These are phyloP conservation scores for Cricetomys ansorgei DNA, from an alignment of 2,113 vertebrate species.

Conservation along the genomic window DNA sequence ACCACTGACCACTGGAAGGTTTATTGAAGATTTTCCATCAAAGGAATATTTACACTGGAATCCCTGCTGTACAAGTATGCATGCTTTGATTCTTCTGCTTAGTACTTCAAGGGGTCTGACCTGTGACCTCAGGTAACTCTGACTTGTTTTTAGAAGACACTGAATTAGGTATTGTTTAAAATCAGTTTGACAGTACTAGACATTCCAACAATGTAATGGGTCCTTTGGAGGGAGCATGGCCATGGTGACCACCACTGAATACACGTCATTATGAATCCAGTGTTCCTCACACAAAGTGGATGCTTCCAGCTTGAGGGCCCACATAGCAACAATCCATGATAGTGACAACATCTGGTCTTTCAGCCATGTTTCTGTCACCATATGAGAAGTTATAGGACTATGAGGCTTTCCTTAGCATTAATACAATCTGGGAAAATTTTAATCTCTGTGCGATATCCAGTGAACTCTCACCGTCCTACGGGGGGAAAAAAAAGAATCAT, in stretches of 20 bases:
- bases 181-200: not conserved
- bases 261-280: not conserved
- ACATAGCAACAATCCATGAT: not conserved
- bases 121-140: not conserved
- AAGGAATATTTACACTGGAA: conserved; percentile 5
- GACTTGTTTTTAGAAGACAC: not conserved
- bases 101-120: not conserved
- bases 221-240: not conserved
- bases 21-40: conserved; percentile 37
- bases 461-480: conserved; percentile 91
- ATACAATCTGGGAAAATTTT: conserved; percentile 89
- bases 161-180: not conserved
- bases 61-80: not conserved
- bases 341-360: not conserved
- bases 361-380: not conserved
- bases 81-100: not conserved
- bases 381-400: conserved; percentile 62
- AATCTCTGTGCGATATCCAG: conserved; percentile 91
- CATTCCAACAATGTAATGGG: not conserved
- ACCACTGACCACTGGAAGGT: not conserved
- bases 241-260: not conserved
- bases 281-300: not conserved
- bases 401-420: conserved; percentile 87
- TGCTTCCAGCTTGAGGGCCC: not conserved
- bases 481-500: conserved; percentile 51